Conservation (phyloP, 2,113 vertebrate species). For the Neotoma lepida region DNA sequence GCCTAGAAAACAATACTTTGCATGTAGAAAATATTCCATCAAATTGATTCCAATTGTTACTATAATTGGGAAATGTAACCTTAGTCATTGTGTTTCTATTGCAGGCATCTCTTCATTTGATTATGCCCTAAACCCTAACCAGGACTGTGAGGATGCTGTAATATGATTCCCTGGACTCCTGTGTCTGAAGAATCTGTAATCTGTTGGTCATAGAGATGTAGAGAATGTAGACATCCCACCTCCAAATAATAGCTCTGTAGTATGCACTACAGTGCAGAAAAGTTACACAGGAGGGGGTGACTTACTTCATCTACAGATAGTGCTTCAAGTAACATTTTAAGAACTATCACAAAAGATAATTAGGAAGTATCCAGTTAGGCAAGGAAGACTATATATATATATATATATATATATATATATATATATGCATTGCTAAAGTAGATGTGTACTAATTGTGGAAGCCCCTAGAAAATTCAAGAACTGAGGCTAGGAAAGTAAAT, state of each 20-base stretch:
- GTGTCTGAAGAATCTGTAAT: not conserved
- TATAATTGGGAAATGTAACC: not conserved
- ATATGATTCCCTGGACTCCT: not conserved
- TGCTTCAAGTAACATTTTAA: not conserved
- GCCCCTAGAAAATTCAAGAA: not conserved
- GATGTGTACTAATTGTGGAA: not conserved
- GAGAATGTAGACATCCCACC: not conserved
- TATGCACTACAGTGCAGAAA: not conserved
- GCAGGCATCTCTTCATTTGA: not conserved
- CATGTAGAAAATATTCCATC: not conserved
- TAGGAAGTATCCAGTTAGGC: not conserved
- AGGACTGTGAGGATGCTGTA: not conserved
- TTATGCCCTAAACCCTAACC: not conserved
- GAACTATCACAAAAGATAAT: not conserved
- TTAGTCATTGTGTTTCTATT: not conserved
- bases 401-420: too few species aligned
- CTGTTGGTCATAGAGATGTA: not conserved
- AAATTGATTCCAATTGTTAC: not conserved
- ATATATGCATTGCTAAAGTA: not conserved
- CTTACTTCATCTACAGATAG: not conserved
- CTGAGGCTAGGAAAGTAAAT: not conserved
- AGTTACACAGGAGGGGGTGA: not conserved
- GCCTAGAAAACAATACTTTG: not conserved
- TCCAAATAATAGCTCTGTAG: not conserved
- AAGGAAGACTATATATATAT: not conserved